phyloP scores from a whole-genome alignment of 1,140 invertebrate species.

The Copidosoma floridanum region DNA sequence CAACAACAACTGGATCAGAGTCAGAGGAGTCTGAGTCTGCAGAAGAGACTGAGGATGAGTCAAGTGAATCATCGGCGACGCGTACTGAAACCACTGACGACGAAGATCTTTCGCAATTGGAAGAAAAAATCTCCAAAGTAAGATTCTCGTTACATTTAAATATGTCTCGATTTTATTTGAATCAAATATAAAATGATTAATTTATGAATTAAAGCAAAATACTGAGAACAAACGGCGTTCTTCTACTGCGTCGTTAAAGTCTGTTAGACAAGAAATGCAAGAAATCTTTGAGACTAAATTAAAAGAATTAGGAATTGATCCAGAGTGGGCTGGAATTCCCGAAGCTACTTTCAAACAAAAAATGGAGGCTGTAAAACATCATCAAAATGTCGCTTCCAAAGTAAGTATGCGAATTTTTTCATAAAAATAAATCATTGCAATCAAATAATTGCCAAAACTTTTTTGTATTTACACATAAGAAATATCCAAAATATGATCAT shows the following conservation, averaged over 20 bases:
- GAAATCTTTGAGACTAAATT: conserved; percentile 46
- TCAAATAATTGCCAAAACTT: too few species aligned
- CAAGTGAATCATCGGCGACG: conserved; percentile 7
- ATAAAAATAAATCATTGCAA: too few species aligned
- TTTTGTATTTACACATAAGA: conserved; percentile 39
- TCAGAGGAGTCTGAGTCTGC: conserved; percentile 6
- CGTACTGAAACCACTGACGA: conserved; percentile 10
- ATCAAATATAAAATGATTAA: too few species aligned
- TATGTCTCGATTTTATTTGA: too few species aligned
- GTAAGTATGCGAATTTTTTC: conserved; percentile 37
- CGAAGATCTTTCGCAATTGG: conserved; percentile 5
- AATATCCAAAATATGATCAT: conserved; percentile 55
- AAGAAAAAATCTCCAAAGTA: conserved; percentile 21
- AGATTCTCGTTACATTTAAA: too few species aligned
- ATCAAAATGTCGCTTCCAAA: conserved; percentile 56
- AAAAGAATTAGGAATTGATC: conserved; percentile 59
- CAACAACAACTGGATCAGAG: conserved; percentile 8
- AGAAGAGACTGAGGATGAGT: not conserved
- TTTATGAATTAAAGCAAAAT: too few species aligned
- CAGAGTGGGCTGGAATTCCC: conserved; percentile 57
- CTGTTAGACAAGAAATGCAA: conserved; percentile 36
- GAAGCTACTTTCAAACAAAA: conserved; percentile 56
- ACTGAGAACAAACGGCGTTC: not conserved
- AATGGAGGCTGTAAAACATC: conserved; percentile 55
- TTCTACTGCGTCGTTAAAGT: conserved; percentile 11